phyloP scores from a whole-genome alignment of 2,113 vertebrate genomes.

The Pedionomus torquatus region DNA sequence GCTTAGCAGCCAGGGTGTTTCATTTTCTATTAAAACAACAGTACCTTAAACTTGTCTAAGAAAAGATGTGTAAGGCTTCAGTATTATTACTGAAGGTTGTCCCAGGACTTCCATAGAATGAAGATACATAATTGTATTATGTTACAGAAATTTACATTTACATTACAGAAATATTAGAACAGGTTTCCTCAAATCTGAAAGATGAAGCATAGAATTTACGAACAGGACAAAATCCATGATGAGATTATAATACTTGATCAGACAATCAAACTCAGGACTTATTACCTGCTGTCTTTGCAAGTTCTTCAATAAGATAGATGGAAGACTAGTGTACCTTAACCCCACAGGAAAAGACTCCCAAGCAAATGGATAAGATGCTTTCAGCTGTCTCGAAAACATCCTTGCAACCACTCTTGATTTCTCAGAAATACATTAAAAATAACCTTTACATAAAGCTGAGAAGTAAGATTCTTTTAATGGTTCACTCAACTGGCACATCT shows the following conservation, averaged over 20 bases:
- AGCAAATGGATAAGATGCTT: not conserved
- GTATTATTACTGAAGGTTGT: not conserved
- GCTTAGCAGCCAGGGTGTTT: not conserved
- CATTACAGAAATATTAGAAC: not conserved
- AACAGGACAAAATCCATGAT: not conserved
- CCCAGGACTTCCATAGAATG: not conserved
- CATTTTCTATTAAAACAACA: not conserved
- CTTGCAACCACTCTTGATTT: conserved; percentile 20
- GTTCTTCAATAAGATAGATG: not conserved
- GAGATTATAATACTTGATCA: not conserved
- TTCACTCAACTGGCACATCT: conserved; percentile 69
- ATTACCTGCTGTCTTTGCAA: not conserved
- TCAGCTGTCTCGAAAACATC: conserved; percentile 19
- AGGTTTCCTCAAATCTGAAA: not conserved
- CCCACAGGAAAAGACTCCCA: not conserved
- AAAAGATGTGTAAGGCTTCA: not conserved
- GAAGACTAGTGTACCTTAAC: not conserved
- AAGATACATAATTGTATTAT: not conserved
- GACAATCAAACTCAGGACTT: not conserved
- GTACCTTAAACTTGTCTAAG: not conserved
- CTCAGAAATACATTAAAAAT: conserved; percentile 58
- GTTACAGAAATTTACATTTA: not conserved
- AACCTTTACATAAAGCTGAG: conserved; percentile 57
- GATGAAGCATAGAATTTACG: not conserved
- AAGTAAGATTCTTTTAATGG: conserved; percentile 58